Conservation (phyloP, 2,888 invertebrate genomes). For the Cloeon dipterum region DNA sequence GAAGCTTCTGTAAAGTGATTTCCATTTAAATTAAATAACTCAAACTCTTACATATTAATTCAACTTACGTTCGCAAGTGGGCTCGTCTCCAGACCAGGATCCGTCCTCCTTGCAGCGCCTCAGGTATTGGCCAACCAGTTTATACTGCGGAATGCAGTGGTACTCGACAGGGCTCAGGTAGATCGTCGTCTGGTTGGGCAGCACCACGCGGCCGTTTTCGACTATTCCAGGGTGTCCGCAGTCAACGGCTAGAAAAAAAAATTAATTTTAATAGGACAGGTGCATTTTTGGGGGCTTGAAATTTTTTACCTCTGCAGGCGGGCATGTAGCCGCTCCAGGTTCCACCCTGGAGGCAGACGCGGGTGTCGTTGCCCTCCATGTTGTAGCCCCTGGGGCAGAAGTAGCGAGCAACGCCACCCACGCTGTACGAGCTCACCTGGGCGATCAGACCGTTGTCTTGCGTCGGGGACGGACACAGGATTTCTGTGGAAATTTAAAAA, state of each 20-base stretch:
- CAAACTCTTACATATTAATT: neutral
- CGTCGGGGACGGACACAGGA: constrained; percentile 50
- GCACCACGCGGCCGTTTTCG: constrained; percentile 66
- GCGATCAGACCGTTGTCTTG: constrained; percentile 26
- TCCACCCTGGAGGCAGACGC: constrained; percentile 53
- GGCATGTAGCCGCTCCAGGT: constrained; percentile 62
- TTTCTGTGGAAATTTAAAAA: constrained; percentile 27
- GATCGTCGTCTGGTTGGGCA: constrained; percentile 59
- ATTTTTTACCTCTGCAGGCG: constrained; percentile 48
- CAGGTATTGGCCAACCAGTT: constrained; percentile 56
- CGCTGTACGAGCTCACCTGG: constrained; percentile 37
- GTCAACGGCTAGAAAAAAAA: constrained; percentile 42
- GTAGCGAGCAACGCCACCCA: constrained; percentile 60
- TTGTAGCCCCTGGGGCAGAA: constrained; percentile 60
- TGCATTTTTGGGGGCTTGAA: constrained; percentile 1
- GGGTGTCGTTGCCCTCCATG: constrained; percentile 50
- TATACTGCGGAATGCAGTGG: constrained; percentile 67
- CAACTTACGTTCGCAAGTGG: constrained; percentile 45
- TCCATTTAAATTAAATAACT: neutral
- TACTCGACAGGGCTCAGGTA: constrained; percentile 74
- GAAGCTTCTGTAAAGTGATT: neutral
- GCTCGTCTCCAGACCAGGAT: constrained; percentile 70
- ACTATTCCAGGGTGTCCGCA: constrained; percentile 58
- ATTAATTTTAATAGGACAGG: no score
- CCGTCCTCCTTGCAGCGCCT: constrained; percentile 67